Evolutionary conservation across 2,888 invertebrate genomes (phyloP), one percentile per base, ranked within the genome.

Genomic region (Dyspetes luteomarginatus): DNA sequence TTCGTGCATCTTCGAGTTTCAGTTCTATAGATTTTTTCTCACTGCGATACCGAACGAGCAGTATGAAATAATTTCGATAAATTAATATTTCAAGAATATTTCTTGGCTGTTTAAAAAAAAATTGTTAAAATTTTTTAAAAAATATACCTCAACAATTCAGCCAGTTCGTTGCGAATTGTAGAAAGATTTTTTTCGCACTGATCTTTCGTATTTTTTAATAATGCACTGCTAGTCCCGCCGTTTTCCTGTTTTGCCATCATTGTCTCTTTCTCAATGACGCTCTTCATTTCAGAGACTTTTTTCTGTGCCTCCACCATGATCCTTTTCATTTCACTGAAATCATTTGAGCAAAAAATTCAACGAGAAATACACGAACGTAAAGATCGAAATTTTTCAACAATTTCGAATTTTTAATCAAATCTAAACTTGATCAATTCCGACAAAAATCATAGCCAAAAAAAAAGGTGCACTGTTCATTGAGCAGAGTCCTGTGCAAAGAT

Each of bases 121-220:
- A 64, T 28, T 17, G 7, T n/a, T n/a, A n/a, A n/a, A n/a, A n/a
- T n/a, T n/a, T n/a, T n/a, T n/a, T n/a, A 19, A 26, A 60, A 41
- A 9, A 24, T 30, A 12, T 81, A 85, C 85, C 80, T 82, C 19
- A 76, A 60, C 30, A 87, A 76, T 78, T 86, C 81, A 0, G 9
- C 30, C 4, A 64, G 36, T 43, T 82, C 48, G 17, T 78, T 81
- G 19, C 52, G 73, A n/a, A 86, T 17, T 15, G 75, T 67, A 7
- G 55, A 7, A 0, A 88, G 71, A 26, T 84, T 79, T 67, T 86
- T 67, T 15, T 88, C 79, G 26, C 48, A 81, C 12, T 85, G 78
- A 0, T 30, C 48, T 5, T 73, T 77, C 15, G 82, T 83, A 64
- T 12, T 74, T 68, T 67, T 28, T 36, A 79, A 30, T 15, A 19